A percentile compares a stretch with the other conserved stretches of the same genome.
Conservation (phyloP, 2,797 vertebrate species). For the Phaenicophaeus curvirostris region DNA sequence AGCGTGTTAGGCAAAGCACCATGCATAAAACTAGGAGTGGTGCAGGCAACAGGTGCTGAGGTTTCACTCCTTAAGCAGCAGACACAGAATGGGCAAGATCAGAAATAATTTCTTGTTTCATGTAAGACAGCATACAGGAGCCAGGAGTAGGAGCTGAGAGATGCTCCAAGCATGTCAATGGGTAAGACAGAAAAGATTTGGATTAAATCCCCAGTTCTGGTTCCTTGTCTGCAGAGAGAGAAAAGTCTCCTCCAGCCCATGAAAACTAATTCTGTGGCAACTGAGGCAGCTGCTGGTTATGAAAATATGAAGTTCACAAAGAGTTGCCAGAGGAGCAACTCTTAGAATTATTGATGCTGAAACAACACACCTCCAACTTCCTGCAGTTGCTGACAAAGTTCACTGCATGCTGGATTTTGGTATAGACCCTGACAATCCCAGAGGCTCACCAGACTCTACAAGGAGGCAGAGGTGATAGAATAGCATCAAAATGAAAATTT, state of each 20-base stretch:
- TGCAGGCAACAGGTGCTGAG: background rate
- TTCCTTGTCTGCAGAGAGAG: background rate
- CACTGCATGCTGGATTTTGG: background rate
- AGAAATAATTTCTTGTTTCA: background rate
- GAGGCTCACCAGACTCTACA: background rate
- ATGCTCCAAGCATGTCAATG: background rate
- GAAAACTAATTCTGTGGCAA: background rate
- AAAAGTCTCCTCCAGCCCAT: background rate
- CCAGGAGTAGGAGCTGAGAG: accelerated
- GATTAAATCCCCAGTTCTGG: background rate
- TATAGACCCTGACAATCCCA: background rate
- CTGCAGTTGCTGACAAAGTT: background rate
- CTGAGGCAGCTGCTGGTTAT: background rate
- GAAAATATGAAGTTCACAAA: background rate
- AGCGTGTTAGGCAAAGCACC: background rate
- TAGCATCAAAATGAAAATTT: background rate
- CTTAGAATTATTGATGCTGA: background rate
- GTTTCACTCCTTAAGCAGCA: background rate
- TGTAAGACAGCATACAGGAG: background rate
- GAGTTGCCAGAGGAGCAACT: background rate
- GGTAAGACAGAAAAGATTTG: background rate
- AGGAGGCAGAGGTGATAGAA: background rate
- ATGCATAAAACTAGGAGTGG: background rate
- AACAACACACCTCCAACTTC: background rate
- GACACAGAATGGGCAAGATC: background rate